These are phyloP conservation scores for Trichoplusia ni DNA, from an alignment of 1,140 invertebrate genomes.

Conservation along the genomic window DNA sequence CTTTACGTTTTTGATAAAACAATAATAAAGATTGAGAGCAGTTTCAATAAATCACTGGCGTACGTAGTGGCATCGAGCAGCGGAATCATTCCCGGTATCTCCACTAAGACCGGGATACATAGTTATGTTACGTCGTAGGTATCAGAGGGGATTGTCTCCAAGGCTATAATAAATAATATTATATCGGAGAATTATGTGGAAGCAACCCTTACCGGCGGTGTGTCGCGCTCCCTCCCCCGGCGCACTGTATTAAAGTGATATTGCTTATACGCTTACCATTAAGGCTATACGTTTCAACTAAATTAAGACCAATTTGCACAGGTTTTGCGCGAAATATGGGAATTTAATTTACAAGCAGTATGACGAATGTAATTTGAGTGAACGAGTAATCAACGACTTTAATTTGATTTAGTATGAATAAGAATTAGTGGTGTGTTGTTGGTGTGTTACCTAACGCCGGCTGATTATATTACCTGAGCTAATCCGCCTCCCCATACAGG, in stretches of 20 bases:
- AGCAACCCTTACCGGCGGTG: conserved; percentile 41
- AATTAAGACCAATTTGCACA: conserved; percentile 79
- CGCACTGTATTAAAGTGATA: conserved; percentile 56
- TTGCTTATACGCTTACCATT: conserved; percentile 76
- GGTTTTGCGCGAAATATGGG: conserved; percentile 71
- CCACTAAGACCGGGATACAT: not conserved
- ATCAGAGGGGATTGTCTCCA: conserved; percentile 47
- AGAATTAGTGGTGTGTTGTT: conserved; percentile 32
- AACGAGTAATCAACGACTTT: conserved; percentile 72
- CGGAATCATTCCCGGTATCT: not conserved
- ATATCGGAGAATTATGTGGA: conserved; percentile 48
- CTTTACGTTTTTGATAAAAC: too few relatives aligned
- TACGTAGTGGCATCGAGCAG: too few relatives aligned
- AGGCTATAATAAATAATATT: conserved; percentile 60
- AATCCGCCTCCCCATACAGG: too few relatives aligned
- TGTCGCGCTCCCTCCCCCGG: conserved; percentile 31
- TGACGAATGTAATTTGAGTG: conserved; percentile 72
- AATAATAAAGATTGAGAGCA: not conserved
- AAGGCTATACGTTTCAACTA: conserved; percentile 72
- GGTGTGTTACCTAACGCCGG: too few relatives aligned
- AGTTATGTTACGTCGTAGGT: conserved; percentile 31
- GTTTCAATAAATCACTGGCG: not conserved
- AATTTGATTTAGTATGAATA: conserved; percentile 63
- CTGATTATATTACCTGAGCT: too few relatives aligned
- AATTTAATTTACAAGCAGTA: conserved; percentile 73